These are phyloP conservation scores for Drosophila nigritarsus DNA, from an alignment of 2,888 invertebrate genomes.

Conservation along the genomic window DNA sequence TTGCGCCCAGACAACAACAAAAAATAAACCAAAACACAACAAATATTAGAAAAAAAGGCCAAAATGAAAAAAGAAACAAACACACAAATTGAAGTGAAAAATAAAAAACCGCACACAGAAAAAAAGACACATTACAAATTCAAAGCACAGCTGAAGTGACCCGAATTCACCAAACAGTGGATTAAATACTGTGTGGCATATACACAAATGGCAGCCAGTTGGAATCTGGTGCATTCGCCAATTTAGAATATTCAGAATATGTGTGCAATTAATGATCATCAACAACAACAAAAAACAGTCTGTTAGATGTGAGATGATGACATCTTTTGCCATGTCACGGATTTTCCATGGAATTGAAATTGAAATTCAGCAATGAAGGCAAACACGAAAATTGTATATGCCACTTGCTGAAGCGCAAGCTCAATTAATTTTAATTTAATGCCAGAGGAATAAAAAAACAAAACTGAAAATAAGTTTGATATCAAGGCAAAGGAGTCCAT, in stretches of 20 bases:
- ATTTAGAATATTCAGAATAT: slow-evolving; percentile 46
- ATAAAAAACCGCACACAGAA: slow-evolving; percentile 47
- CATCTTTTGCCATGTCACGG: slow-evolving; percentile 62
- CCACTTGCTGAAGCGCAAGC: slow-evolving; percentile 38
- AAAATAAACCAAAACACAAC: slow-evolving; percentile 18
- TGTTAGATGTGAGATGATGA: slow-evolving; percentile 53
- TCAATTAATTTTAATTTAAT: slow-evolving; percentile 77
- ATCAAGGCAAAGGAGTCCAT: slow-evolving; percentile 67
- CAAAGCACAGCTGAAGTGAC: slow-evolving; percentile 48
- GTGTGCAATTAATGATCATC: slow-evolving; percentile 25
- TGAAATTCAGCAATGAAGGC: slow-evolving; percentile 55
- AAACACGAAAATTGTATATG: slow-evolving; percentile 66
- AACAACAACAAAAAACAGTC: not conserved
- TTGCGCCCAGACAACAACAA: slow-evolving; percentile 44
- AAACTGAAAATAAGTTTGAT: slow-evolving; percentile 6
- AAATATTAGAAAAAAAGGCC: slow-evolving; percentile 31
- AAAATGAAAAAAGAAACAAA: slow-evolving; percentile 11
- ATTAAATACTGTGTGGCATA: slow-evolving; percentile 26
- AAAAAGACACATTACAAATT: slow-evolving; percentile 45
- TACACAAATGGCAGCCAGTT: slow-evolving; percentile 43
- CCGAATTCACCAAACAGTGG: slow-evolving; percentile 39
- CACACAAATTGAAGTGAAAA: slow-evolving; percentile 39
- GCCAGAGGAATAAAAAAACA: slow-evolving; percentile 31
- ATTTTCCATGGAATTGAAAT: slow-evolving; percentile 74
- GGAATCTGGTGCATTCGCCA: slow-evolving; percentile 66